Conservation (phyloP, 2,113 vertebrate genomes). For the Diadophis punctatus region DNA sequence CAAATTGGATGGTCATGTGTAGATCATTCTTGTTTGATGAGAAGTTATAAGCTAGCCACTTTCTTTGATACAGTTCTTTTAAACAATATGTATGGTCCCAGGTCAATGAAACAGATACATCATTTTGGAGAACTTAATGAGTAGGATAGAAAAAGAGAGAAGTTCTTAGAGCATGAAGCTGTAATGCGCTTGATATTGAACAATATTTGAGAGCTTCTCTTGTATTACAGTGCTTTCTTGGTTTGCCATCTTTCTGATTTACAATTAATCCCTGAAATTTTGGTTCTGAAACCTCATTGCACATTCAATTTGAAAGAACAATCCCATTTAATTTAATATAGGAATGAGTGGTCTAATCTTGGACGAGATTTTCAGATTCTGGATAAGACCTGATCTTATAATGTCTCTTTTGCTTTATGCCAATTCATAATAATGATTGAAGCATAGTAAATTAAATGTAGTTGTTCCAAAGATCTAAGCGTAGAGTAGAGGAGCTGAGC, state of each 20-base stretch:
- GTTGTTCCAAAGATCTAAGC: neutral
- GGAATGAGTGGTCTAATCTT: neutral
- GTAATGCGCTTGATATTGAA: neutral
- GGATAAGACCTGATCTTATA: neutral
- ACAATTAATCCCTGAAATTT: neutral
- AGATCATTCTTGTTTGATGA: neutral
- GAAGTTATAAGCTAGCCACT: neutral
- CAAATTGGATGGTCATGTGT: neutral
- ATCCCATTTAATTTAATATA: neutral
- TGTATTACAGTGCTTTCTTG: neutral
- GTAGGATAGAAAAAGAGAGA: neutral
- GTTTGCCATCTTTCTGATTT: neutral
- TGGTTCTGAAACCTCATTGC: neutral
- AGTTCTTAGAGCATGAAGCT: neutral
- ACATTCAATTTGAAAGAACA: neutral
- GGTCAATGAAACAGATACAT: neutral
- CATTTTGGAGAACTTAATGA: neutral
- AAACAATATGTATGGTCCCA: neutral
- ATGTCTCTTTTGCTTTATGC: neutral
- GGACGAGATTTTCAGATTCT: neutral
- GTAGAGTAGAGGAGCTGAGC: neutral
- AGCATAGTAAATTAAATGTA: neutral
- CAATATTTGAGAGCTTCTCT: neutral
- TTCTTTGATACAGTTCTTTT: neutral
- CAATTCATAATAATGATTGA: neutral